These are phyloP conservation scores for Caenorhabditis angaria DNA, from an alignment of 2,888 invertebrate species.

Conservation along the genomic window DNA sequence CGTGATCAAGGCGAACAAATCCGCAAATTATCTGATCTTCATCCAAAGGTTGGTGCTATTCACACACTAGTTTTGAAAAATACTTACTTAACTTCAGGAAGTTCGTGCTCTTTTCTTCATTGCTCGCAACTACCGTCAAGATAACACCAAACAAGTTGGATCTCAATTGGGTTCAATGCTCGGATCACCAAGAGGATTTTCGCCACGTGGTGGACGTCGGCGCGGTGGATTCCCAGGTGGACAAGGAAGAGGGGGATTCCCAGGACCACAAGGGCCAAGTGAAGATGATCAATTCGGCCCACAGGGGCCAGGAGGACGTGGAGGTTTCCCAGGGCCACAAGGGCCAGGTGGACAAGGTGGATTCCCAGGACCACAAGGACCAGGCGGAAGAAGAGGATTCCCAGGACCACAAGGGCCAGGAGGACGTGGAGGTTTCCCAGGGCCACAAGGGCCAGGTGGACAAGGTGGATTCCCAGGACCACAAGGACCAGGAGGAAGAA, in stretches of 20 bases:
- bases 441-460: conserved; percentile 10
- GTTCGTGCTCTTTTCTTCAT: conserved; percentile 30
- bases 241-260: conserved; percentile 1
- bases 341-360: conserved; percentile 14
- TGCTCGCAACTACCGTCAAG: conserved; percentile 28
- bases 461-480: conserved; percentile 2
- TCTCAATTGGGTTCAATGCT: not conserved
- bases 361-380: conserved; percentile 8
- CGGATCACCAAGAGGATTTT: conserved; percentile 3
- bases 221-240: not conserved
- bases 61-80: not conserved
- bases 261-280: conserved; percentile 8
- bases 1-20: conserved; percentile 31
- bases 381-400: too few species aligned
- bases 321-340: not conserved
- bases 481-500: conserved; percentile 5
- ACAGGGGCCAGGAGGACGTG: not conserved
- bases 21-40: conserved; percentile 14
- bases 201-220: not conserved
- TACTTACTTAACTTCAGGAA: conserved; percentile 15
- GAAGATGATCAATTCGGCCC: not conserved
- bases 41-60: conserved; percentile 21
- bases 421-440: not conserved
- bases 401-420: conserved; percentile 14
- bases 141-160: conserved; percentile 7